Evolutionary conservation across 2,888 invertebrate species (phyloP), one percentile per base, ranked within the genome.

Genomic region (Caprella mutica): DNA sequence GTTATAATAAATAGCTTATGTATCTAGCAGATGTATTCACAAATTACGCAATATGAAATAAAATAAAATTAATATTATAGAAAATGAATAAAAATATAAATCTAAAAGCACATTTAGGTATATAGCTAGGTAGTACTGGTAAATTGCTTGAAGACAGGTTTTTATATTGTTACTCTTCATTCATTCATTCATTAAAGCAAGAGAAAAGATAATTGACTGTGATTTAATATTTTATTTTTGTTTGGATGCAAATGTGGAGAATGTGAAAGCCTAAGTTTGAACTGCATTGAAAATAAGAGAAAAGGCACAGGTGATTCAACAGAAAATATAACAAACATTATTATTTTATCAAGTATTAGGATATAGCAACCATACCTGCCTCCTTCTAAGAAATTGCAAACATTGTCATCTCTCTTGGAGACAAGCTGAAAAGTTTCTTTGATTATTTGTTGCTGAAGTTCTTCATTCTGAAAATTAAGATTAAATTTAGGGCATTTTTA

Each of bases 361-460:
- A 68, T 71, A 72, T 53, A 17, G 17, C 19, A n/a, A n/a, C 69
- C 70, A 70, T 76, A 91, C 91, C 88, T 91, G 72, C 96, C 96
- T 40, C 97, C 97, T 76, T 99, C 98, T 50, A 98, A 77, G 74
- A 98, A 99, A 76, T 99, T 99, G 74, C 98, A 99, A 0, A 98
- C 97, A 77, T 97, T 97, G 72, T 99, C 98, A 72, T 98, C 98
- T 64, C 98, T 77, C 72, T 97, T 98, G 0, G 97, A 97, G 0
- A 99, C 97, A 65, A 98, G 75, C 71, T 98, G 97, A 73, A 98
- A 99, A 27, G 97, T 99, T 76, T 99, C 98, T 71, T 96, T 89
- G 65, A 99, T 91, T 66, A 99, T 98, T 76, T 97, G 94, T 71
- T 98, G 98, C 70, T 99, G 98, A 84, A 94, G 86, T 70, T 94